phyloP scores from a whole-genome alignment of 2,113 vertebrate genomes.

The Erythrocebus patas region DNA sequence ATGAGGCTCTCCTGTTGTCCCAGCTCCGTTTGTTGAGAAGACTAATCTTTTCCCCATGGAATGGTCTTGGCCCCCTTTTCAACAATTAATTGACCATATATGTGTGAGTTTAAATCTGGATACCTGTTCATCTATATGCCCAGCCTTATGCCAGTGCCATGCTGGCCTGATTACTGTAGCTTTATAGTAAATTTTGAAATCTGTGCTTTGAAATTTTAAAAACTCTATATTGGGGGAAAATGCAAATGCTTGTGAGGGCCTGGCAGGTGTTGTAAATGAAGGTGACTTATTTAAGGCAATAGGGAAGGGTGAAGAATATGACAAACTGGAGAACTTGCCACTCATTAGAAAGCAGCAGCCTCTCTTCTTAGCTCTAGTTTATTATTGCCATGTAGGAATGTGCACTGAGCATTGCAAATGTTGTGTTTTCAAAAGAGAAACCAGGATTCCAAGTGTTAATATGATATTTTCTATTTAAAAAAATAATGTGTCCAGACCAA shows the following conservation, averaged over 20 bases:
- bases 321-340: rapidly evolving
- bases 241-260: background rate
- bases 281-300: background rate
- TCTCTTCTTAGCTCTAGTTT: background rate
- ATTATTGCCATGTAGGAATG: background rate
- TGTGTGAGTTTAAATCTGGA: background rate
- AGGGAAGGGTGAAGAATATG: background rate
- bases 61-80: background rate
- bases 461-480: background rate
- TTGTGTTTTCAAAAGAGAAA: background rate
- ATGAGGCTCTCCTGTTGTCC: background rate
- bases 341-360: background rate
- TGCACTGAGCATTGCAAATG: background rate
- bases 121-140: background rate
- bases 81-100: background rate
- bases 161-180: background rate
- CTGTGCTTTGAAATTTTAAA: background rate
- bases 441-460: background rate
- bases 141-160: background rate
- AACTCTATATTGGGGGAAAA: background rate
- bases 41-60: background rate
- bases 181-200: background rate
- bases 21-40: background rate
- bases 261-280: background rate
- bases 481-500: background rate